Evolutionary conservation across 2,113 vertebrate genomes (phyloP).

Genomic region (Pantherophis guttatus): DNA sequence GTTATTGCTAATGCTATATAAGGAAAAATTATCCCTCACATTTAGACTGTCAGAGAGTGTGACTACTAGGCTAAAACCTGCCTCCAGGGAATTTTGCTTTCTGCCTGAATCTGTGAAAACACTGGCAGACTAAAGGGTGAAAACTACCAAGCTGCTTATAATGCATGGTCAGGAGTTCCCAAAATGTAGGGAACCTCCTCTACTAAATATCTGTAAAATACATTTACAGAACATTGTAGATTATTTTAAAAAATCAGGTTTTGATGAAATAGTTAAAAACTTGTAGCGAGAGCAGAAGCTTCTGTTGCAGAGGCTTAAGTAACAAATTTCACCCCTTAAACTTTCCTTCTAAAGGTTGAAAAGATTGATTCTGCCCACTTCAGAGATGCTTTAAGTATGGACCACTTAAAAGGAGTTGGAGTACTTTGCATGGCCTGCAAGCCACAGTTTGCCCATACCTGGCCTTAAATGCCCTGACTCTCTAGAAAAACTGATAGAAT

Average conservation of each 20-base stretch:
- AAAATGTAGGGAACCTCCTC: background rate
- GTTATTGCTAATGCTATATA: background rate
- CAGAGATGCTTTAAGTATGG: background rate
- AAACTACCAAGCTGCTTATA: background rate
- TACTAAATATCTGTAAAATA: background rate
- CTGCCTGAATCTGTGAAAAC: background rate
- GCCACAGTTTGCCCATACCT: background rate
- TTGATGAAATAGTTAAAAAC: background rate
- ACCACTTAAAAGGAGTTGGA: background rate
- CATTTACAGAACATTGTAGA: too few relatives aligned
- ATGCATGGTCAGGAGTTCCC: too few relatives aligned
- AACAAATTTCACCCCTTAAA: background rate
- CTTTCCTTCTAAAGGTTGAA: background rate
- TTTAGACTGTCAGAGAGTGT: background rate
- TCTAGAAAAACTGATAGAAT: background rate
- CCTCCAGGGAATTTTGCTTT: background rate
- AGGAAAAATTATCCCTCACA: background rate
- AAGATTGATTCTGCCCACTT: background rate
- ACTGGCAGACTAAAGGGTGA: background rate
- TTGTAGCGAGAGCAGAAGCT: background rate
- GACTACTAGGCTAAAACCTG: background rate
- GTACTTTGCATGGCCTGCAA: background rate
- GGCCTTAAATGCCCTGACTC: background rate
- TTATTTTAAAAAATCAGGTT: background rate
- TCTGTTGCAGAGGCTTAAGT: background rate